Conservation (phyloP, 2,888 invertebrate species). For the Volucella inanis region DNA sequence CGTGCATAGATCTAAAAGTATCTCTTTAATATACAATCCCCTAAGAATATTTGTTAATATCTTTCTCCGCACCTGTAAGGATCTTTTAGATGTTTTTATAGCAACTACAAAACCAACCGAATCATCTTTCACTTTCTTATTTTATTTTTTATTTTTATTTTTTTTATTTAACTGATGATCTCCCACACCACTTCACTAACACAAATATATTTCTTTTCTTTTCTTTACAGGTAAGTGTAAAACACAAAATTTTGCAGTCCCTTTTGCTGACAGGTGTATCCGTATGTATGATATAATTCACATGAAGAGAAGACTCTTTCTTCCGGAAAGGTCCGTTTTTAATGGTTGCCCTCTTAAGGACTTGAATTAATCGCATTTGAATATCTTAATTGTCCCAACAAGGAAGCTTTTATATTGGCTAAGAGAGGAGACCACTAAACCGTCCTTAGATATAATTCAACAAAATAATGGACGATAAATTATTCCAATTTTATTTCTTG, state of each 20-base stretch:
- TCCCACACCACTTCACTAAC: not conserved
- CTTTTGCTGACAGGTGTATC: constrained; percentile 28
- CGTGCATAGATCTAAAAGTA: too few relatives aligned
- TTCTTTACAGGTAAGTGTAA: constrained; percentile 54
- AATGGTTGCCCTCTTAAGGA: not conserved
- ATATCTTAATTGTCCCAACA: constrained; percentile 60
- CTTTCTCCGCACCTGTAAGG: too few relatives aligned
- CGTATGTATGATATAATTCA: not conserved
- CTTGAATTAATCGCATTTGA: constrained; percentile 60
- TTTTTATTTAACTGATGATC: too few relatives aligned
- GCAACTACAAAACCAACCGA: too few relatives aligned
- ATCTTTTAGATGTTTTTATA: too few relatives aligned
- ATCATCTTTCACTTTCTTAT: too few relatives aligned
- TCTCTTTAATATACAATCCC: too few relatives aligned
- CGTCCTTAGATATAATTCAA: constrained; percentile 44
- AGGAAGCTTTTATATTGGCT: constrained; percentile 24
- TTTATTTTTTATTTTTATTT: too few relatives aligned
- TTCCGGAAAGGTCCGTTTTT: not conserved
- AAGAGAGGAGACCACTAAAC: not conserved
- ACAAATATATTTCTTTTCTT: not conserved
- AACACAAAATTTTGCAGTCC: not conserved
- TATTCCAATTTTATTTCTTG: constrained; percentile 71
- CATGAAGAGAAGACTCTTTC: not conserved
- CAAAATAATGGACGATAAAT: constrained; percentile 68
- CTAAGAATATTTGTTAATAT: too few relatives aligned